These are phyloP conservation scores for Zootoca vivipara DNA, from an alignment of 2,113 vertebrate genomes.

Conservation along the genomic window DNA sequence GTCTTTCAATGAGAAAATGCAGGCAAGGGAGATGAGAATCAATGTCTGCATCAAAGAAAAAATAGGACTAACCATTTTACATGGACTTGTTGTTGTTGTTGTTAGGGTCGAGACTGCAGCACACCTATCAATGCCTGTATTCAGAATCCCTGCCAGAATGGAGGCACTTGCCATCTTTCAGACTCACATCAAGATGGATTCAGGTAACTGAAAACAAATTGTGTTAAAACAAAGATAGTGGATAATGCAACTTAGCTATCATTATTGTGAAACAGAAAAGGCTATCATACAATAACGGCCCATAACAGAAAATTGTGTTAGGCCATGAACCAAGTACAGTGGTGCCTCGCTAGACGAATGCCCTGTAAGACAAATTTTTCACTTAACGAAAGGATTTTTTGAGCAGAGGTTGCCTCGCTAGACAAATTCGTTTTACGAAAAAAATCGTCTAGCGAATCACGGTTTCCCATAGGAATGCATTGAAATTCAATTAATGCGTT, in stretches of 20 bases:
- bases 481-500: too few species aligned
- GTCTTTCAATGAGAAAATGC: not conserved
- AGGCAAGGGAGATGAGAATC: not conserved
- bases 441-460: too few species aligned
- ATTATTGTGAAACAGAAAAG: conserved; percentile 38
- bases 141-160: conserved; percentile 89
- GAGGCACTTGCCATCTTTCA: conserved; percentile 91
- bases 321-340: too few species aligned
- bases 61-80: conserved; percentile 45
- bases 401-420: too few species aligned
- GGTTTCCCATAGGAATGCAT: too few species aligned
- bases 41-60: not conserved
- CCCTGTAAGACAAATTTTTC: too few species aligned
- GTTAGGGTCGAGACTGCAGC: conserved; percentile 90
- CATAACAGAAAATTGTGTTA: not conserved
- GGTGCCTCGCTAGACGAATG: too few species aligned
- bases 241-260: conserved; percentile 15
- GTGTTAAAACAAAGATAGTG: conserved; percentile 36
- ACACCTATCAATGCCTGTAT: conserved; percentile 90
- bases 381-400: too few species aligned
- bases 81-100: conserved; percentile 18
- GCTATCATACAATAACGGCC: conserved; percentile 31
- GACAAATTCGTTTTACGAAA: too few species aligned
- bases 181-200: conserved; percentile 86
- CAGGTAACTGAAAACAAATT: conserved; percentile 80